Evolutionary conservation across 53 echinoderm and acorn worm genomes (phyloP).

Genomic region (Temnopleurus reevesii): DNA sequence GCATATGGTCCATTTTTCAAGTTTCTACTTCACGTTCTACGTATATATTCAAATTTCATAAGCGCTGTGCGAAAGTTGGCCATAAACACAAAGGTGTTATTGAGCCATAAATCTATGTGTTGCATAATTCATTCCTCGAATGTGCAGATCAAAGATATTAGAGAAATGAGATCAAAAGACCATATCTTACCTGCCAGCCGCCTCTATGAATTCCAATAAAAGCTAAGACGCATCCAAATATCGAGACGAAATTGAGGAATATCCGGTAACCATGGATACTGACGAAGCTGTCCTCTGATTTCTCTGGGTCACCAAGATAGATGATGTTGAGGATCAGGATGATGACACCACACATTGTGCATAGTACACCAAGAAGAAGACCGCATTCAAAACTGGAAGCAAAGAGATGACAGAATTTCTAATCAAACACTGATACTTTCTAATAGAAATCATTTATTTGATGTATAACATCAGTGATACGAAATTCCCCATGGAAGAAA

Average conservation of each 20-base stretch:
- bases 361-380: slow-evolving; percentile 81
- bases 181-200: slow-evolving; percentile 75
- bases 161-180: too few species aligned
- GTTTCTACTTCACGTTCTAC: too few species aligned
- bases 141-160: too few species aligned
- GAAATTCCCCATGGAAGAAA: too few species aligned
- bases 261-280: slow-evolving; percentile 93
- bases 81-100: too few species aligned
- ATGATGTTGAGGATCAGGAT: slow-evolving; percentile 95
- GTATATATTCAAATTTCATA: too few species aligned
- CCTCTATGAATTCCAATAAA: slow-evolving; percentile 89
- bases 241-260: slow-evolving; percentile 88
- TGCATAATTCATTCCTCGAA: too few species aligned
- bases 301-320: slow-evolving; percentile 81
- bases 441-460: too few species aligned
- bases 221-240: slow-evolving; percentile 72
- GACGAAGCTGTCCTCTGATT: slow-evolving; percentile 82
- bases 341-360: slow-evolving; percentile 96
- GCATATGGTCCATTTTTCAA: too few species aligned
- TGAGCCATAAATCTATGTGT: too few species aligned
- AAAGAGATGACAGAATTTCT: background rate
- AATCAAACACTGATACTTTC: background rate
- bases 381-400: slow-evolving; percentile 86
- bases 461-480: too few species aligned
- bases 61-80: too few species aligned